These are phyloP conservation scores for Drosophila bifasciata DNA, from an alignment of 1,140 invertebrate genomes.

Conservation along the genomic window DNA sequence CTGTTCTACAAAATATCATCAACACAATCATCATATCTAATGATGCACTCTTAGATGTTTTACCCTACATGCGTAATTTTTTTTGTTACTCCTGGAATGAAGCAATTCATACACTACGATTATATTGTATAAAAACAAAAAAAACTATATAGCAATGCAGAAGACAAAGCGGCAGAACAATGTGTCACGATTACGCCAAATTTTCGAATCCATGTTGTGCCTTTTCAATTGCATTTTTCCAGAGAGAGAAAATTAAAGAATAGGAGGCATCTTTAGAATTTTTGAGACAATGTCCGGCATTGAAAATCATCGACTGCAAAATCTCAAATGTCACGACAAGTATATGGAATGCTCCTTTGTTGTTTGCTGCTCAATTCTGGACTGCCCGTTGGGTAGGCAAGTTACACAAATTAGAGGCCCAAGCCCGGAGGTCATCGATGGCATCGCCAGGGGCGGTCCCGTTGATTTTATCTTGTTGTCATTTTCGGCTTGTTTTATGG, in stretches of 20 bases:
- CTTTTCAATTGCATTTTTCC: conserved; percentile 71
- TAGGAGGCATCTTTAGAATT: conserved; percentile 24
- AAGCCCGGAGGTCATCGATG: conserved; percentile 25
- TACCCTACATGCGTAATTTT: too few species aligned
- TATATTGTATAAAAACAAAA: conserved; percentile 37
- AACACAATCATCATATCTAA: conserved; percentile 58
- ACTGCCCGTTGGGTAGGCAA: conserved; percentile 57
- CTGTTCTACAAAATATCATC: conserved; percentile 36
- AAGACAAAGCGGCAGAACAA: conserved; percentile 38
- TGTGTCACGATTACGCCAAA: conserved; percentile 78
- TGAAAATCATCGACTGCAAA: conserved; percentile 78
- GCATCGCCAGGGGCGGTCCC: conserved; percentile 61
- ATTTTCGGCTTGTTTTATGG: conserved; percentile 65
- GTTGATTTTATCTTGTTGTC: conserved; percentile 53
- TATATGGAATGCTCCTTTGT: conserved; percentile 54
- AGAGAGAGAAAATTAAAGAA: conserved; percentile 17
- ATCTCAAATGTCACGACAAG: conserved; percentile 73
- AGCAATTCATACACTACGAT: conserved; percentile 70
- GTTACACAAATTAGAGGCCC: conserved; percentile 78
- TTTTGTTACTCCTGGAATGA: conserved; percentile 53
- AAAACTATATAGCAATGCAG: conserved; percentile 24
- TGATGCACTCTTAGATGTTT: too few species aligned
- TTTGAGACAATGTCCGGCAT: conserved; percentile 56
- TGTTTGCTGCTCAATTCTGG: conserved; percentile 1
- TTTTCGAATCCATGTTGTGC: conserved; percentile 72